Percentiles rank a stretch among this genome's conserved stretches.
Evolutionary conservation across 2,888 invertebrate species (phyloP).

Genomic region (Drosophila longiperda): DNA sequence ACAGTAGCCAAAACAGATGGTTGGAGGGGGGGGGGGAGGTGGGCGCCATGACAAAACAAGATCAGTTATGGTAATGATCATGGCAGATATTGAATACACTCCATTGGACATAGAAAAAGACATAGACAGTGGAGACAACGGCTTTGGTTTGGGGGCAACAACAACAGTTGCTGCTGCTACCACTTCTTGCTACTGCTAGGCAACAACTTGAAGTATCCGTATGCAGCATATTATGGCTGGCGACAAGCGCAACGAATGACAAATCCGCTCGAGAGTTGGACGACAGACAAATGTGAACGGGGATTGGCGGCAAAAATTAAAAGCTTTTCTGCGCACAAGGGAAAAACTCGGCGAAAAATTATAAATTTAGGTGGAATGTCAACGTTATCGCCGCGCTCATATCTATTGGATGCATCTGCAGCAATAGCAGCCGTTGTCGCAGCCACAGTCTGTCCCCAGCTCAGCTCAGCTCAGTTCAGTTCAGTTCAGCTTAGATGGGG

Average conservation of each 20-base stretch:
- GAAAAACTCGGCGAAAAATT: constrained; percentile 73
- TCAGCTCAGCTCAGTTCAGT: background rate
- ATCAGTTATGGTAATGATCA: constrained; percentile 79
- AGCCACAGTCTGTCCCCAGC: constrained; percentile 31
- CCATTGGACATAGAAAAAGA: constrained; percentile 33
- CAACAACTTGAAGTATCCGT: constrained; percentile 49
- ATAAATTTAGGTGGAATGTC: constrained; percentile 82
- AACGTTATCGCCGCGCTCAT: constrained; percentile 77
- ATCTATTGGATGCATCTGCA: constrained; percentile 73
- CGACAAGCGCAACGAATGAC: constrained; percentile 56
- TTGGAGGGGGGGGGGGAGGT: constrained; percentile 4
- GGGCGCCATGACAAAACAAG: constrained; percentile 73
- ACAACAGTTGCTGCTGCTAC: background rate
- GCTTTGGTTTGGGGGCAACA: constrained; percentile 20
- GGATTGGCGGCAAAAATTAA: constrained; percentile 81
- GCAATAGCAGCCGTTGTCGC: constrained; percentile 15
- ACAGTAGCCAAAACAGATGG: constrained; percentile 34
- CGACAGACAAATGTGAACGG: constrained; percentile 58
- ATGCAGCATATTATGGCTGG: constrained; percentile 16
- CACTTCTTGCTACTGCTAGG: constrained; percentile 1
- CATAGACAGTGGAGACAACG: constrained; percentile 28
- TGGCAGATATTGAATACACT: constrained; percentile 64
- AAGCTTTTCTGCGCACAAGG: constrained; percentile 72
- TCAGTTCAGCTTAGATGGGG: constrained; percentile 11
- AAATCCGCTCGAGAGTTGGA: constrained; percentile 58